phyloP scores from a whole-genome alignment of 1,140 invertebrate species.

The Micrasema minimum region DNA sequence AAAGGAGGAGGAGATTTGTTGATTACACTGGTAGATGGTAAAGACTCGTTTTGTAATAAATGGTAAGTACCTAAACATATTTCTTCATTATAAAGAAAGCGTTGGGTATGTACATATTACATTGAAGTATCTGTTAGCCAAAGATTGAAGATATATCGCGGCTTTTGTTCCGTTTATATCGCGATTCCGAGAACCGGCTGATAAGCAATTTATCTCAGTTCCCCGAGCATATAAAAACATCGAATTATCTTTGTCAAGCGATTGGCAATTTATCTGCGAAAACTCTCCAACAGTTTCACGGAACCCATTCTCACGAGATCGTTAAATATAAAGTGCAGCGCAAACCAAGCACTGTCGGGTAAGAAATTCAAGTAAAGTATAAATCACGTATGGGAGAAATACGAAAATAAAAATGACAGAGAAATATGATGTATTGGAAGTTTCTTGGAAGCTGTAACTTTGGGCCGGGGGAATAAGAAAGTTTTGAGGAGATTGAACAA shows the following conservation, averaged over 20 bases:
- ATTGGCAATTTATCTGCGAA: constrained; percentile 17
- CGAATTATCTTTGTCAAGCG: constrained; percentile 12
- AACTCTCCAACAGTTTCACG: not conserved
- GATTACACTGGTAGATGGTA: no score
- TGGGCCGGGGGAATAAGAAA: constrained; percentile 8
- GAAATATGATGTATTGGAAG: constrained; percentile 5
- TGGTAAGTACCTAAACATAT: no score
- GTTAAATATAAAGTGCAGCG: not conserved
- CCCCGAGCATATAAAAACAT: constrained; percentile 12
- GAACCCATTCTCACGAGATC: constrained; percentile 1
- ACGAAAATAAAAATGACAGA: constrained; percentile 8
- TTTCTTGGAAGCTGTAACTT: not conserved
- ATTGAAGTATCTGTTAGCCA: no score
- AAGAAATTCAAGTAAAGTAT: constrained; percentile 1
- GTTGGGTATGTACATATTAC: no score
- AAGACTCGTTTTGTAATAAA: no score
- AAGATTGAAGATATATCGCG: no score
- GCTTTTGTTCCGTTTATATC: not conserved
- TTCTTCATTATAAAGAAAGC: no score
- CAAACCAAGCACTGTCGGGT: no score
- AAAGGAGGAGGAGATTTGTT: no score
- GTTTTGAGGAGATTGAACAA: constrained; percentile 7
- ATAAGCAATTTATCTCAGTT: not conserved
- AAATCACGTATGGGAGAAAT: constrained; percentile 9
- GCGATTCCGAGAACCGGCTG: not conserved